Conservation (phyloP, 2,888 invertebrate species). For the Caenorhabditis macrosperma region DNA sequence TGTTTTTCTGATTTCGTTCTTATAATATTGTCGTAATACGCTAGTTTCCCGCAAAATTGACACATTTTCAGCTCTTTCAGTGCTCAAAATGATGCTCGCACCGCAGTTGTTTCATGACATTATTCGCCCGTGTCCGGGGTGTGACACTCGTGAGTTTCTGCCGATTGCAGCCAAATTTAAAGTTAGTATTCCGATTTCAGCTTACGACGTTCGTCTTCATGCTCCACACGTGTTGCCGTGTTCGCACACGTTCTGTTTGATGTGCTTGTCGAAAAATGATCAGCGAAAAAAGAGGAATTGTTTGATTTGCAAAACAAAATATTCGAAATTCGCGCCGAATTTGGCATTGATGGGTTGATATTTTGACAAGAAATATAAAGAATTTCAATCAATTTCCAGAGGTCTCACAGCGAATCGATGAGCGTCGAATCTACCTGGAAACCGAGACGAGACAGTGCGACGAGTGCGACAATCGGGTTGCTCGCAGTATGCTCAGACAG, state of each 20-base stretch:
- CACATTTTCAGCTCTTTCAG: not conserved
- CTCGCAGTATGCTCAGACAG: conserved; percentile 19
- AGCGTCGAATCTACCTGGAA: conserved; percentile 33
- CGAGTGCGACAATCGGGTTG: conserved; percentile 49
- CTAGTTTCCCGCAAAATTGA: not conserved
- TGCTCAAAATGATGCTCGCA: conserved; percentile 47
- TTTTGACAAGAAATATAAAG: no score
- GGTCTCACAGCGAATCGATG: conserved; percentile 47
- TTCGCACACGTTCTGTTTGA: conserved; percentile 55
- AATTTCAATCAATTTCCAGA: conserved; percentile 18
- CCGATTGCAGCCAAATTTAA: not conserved
- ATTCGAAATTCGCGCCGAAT: conserved; percentile 50
- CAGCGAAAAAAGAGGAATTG: conserved; percentile 49
- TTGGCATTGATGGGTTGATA: conserved; percentile 30
- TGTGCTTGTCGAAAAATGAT: conserved; percentile 52
- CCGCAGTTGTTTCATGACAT: conserved; percentile 50
- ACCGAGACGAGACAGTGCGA: conserved; percentile 38
- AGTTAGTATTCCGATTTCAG: conserved; percentile 4
- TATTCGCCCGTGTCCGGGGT: conserved; percentile 35
- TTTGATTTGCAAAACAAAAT: conserved; percentile 46
- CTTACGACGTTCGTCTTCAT: conserved; percentile 44
- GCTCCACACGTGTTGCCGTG: conserved; percentile 51
- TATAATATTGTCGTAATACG: not conserved
- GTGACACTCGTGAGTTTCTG: conserved; percentile 39
- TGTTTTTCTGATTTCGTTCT: not conserved